phyloP scores from a whole-genome alignment of 2,113 vertebrate species.

The Sapajus apella region DNA sequence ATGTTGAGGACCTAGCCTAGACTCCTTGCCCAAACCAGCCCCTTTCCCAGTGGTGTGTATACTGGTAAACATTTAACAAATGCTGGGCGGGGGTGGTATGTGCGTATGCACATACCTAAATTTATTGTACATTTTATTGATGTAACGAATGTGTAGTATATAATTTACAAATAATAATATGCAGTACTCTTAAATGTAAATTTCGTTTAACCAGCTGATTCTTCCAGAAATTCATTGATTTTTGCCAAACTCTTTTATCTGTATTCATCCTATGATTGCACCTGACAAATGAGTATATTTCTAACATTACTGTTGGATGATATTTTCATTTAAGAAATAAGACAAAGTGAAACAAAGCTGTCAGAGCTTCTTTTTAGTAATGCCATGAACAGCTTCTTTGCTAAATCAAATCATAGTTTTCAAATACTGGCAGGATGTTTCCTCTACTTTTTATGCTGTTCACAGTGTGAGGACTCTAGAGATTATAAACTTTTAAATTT shows the following conservation, averaged over 20 bases:
- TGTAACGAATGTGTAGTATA: background rate
- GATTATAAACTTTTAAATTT: background rate
- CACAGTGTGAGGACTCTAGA: background rate
- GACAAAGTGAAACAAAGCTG: background rate
- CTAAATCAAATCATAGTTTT: background rate
- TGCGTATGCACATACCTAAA: background rate
- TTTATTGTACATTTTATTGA: background rate
- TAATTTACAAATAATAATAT: background rate
- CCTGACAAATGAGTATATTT: background rate
- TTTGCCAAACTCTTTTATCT: background rate
- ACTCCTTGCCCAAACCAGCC: background rate
- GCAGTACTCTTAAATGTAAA: background rate
- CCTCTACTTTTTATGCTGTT: background rate
- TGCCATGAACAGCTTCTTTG: background rate
- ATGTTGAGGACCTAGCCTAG: background rate
- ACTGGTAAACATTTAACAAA: background rate
- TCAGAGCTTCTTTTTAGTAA: background rate
- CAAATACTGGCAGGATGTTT: background rate
- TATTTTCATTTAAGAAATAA: constrained; percentile 6
- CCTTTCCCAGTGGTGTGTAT: background rate
- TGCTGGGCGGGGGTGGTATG: background rate
- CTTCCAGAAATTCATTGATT: background rate
- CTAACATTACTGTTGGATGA: background rate
- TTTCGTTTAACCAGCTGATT: background rate
- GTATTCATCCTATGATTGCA: background rate